Base-by-base conservation (phyloP, 2,888 invertebrate genomes). In the Synanthedon myopaeformis region DNA sequence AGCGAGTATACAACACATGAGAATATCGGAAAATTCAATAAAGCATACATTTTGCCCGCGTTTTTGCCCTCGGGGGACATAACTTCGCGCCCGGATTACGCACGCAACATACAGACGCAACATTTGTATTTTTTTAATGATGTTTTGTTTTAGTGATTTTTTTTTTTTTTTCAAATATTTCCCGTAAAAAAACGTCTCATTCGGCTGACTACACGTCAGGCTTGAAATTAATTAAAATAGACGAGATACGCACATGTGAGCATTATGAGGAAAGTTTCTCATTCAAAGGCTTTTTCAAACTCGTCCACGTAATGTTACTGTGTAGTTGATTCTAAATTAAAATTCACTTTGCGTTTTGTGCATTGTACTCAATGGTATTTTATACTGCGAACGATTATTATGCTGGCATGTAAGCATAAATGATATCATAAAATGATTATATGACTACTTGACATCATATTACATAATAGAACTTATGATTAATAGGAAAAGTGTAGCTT, bases 21-120 rank as follows among this genome's bases (percentile, higher is more conserved):
- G 14, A 45, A n/a, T 45, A 45, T 45, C 45, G 14, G 45, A n/a
- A 45, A 45, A 45, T 45, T 45, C 45, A 45, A 45, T 45, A 45
- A 45, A 45, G 51, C 45, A 53, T 52, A 12, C 48, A 50, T 52
- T 51, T 54, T 42, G 52, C 45, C 45, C 56, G 14, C 45, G n/a
- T 45, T 13, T 45, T 45, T 45, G 45, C 45, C 45, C 45, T 45
- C 45, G 14, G 14, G 45, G 45, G 45, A 45, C 45, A n/a, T 45
- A 45, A 45, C 45, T 45, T 45, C 45, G 45, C 45, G 45, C 45
- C 45, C 45, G 45, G 45, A 45, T 45, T 45, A n/a, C 45, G 14
- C 45, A 45, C 45, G 45, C 14, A 14, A 28, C 28, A 28, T 28
- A 28, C 28, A 28, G 28, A 28, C 28, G 8, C 28, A 42, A 14